Evolutionary conservation across 2,113 vertebrate genomes (phyloP).

Genomic region (Stomatorhinus ivindoensis): DNA sequence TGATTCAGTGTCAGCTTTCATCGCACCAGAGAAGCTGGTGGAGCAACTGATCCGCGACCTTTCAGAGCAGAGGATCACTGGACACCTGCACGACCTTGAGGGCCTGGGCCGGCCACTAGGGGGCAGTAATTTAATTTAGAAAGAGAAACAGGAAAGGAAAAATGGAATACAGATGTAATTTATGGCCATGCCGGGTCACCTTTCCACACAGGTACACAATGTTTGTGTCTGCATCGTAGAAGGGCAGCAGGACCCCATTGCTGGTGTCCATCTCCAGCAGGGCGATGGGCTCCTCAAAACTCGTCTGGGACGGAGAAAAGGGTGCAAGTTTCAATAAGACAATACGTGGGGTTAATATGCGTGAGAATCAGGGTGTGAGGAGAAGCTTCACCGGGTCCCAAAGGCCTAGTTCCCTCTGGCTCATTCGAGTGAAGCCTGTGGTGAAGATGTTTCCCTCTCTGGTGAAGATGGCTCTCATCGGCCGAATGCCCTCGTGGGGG

Average conservation of each 20-base stretch:
- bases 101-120: background rate
- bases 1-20: background rate
- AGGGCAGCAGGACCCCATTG: constrained; percentile 88
- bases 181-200: constrained; percentile 52
- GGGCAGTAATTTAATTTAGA: background rate
- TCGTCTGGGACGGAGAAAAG: constrained; percentile 58
- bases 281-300: constrained; percentile 91
- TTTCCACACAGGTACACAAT: constrained; percentile 93
- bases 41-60: background rate
- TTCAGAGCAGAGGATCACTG: background rate
- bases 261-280: constrained; percentile 96
- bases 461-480: constrained; percentile 92
- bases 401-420: constrained; percentile 93
- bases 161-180: background rate
- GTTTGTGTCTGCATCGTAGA: constrained; percentile 87
- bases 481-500: constrained; percentile 91
- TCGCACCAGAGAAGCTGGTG: background rate
- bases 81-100: background rate
- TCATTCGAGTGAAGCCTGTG: constrained; percentile 97
- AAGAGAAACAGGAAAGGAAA: background rate
- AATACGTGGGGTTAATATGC: background rate
- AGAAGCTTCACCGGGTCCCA: constrained; percentile 88
- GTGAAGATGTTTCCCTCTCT: constrained; percentile 93
- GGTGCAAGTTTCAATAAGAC: background rate
- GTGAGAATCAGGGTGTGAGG: background rate